phyloP scores from a whole-genome alignment of 92 coral and sea anemone species.

The Paragorgia papillata region DNA sequence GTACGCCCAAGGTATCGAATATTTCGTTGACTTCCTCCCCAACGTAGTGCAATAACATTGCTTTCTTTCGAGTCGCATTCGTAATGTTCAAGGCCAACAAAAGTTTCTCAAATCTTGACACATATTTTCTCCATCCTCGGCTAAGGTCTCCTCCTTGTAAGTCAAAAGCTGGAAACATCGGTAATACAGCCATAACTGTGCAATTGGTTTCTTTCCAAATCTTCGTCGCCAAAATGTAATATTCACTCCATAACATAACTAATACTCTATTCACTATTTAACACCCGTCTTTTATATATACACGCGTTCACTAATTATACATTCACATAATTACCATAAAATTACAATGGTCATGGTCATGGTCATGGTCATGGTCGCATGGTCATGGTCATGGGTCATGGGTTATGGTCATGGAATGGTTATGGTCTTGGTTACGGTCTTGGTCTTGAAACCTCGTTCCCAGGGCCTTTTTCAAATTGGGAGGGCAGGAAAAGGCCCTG shows the following conservation, averaged over 20 bases:
- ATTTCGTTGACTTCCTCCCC: constrained; percentile 67
- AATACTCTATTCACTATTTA: no score
- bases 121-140: constrained; percentile 59
- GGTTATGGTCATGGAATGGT: no score
- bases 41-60: constrained; percentile 57
- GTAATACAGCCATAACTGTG: constrained; percentile 1
- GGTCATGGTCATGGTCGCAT: no score
- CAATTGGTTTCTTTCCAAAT: background rate
- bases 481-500: no score
- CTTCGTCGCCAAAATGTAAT: constrained; percentile 36
- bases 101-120: constrained; percentile 59
- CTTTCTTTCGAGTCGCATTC: constrained; percentile 44
- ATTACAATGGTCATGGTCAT: no score
- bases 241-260: background rate
- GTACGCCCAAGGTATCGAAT: constrained; percentile 38
- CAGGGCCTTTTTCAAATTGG: no score
- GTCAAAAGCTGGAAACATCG: constrained; percentile 31
- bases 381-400: no score
- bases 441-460: no score
- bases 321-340: no score
- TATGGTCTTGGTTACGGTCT: no score
- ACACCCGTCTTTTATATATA: no score
- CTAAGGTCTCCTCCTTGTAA: constrained; percentile 40
- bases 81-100: constrained; percentile 50
- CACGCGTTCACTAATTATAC: no score